These are phyloP conservation scores for Myoxocephalus aenaeus DNA, from an alignment of 2,797 vertebrate species.

Conservation along the genomic window DNA sequence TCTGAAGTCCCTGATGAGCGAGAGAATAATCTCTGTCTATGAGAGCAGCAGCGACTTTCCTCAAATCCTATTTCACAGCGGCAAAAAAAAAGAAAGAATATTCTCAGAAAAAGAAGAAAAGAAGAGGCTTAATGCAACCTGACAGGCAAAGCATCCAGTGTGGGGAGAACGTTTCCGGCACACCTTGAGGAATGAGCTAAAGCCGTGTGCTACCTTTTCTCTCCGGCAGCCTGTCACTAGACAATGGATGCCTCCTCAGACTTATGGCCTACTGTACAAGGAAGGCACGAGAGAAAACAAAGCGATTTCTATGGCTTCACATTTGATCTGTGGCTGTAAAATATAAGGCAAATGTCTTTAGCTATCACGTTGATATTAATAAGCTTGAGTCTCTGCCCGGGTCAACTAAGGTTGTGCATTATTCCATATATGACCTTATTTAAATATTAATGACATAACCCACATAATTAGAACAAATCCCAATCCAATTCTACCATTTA, in stretches of 20 bases:
- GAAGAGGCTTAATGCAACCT: constrained; percentile 59
- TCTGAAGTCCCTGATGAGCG: constrained; percentile 68
- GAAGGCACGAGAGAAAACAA: constrained; percentile 23
- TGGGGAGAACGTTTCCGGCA: constrained; percentile 18
- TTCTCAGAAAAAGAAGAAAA: constrained; percentile 58
- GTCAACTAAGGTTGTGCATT: constrained; percentile 22
- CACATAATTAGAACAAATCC: constrained; percentile 10
- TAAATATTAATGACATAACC: constrained; percentile 12
- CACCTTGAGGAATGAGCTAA: constrained; percentile 62
- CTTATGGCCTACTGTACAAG: constrained; percentile 18
- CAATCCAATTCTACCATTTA: constrained; percentile 15
- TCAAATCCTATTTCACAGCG: constrained; percentile 74
- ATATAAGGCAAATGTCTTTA: constrained; percentile 33
- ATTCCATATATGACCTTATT: constrained; percentile 1
- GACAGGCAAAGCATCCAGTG: constrained; percentile 54
- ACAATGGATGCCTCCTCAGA: constrained; percentile 34
- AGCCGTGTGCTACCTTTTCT: constrained; percentile 54
- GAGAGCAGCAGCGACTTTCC: constrained; percentile 63
- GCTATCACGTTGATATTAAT: constrained; percentile 38
- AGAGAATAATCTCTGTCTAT: constrained; percentile 69
- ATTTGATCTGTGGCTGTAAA: constrained; percentile 20
- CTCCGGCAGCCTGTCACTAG: constrained; percentile 34
- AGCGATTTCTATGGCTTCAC: constrained; percentile 14
- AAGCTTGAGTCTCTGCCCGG: constrained; percentile 30
- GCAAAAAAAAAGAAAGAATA: constrained; percentile 55